Evolutionary conservation across 2,888 invertebrate species (phyloP).

Genomic region (Drosophila multiciliata): DNA sequence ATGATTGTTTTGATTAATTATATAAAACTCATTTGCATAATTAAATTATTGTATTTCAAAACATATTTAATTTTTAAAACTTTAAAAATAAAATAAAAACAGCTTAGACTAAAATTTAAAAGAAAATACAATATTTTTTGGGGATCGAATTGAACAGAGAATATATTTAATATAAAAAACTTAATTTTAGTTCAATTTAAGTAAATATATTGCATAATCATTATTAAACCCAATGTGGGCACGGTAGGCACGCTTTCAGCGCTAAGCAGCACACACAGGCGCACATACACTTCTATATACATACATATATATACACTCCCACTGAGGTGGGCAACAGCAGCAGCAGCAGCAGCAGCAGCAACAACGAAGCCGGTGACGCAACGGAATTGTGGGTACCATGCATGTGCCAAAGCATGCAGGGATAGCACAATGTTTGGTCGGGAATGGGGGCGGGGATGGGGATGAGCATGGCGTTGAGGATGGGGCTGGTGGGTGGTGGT

Average conservation of each 20-base stretch:
- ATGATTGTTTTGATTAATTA: background rate
- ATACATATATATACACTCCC: conserved; percentile 3
- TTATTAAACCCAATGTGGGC: background rate
- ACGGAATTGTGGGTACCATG: conserved; percentile 67
- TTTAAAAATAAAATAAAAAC: too few relatives aligned
- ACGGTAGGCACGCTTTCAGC: conserved; percentile 2
- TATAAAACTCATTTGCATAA: too few relatives aligned
- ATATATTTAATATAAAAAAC: background rate
- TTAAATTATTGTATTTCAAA: too few relatives aligned
- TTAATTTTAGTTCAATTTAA: background rate
- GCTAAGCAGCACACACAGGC: background rate
- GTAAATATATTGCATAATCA: background rate
- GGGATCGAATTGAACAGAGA: background rate
- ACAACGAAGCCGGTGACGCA: conserved; percentile 64
- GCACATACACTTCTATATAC: background rate
- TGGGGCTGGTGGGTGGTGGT: background rate
- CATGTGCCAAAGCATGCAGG: conserved; percentile 52
- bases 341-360: conserved; percentile 18
- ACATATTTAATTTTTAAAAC: too few relatives aligned
- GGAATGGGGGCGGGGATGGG: background rate
- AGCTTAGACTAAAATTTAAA: too few relatives aligned
- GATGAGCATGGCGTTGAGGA: background rate
- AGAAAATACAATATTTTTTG: too few relatives aligned
- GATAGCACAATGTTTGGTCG: conserved; percentile 1
- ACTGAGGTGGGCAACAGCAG: conserved; percentile 23